Percentiles rank a stretch among this genome's conserved stretches.
phyloP scores from a whole-genome alignment of 2,888 invertebrate species.

The Sphaerophoria taeniata region DNA sequence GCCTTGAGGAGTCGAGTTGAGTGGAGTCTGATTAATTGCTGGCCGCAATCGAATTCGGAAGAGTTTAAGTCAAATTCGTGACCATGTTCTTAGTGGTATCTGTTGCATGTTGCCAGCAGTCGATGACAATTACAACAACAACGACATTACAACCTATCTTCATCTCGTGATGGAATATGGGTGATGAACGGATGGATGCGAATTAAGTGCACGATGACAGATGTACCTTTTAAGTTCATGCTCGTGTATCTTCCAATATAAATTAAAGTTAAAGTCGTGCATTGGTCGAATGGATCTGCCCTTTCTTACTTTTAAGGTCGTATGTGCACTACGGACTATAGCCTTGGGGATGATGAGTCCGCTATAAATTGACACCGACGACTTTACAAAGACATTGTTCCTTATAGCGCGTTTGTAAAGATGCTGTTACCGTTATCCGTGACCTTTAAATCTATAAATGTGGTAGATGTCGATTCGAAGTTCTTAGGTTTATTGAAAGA shows the following conservation, averaged over 20 bases:
- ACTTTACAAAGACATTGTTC: too few relatives aligned
- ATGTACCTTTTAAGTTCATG: conserved; percentile 18
- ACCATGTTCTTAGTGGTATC: conserved; percentile 72
- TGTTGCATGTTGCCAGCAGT: conserved; percentile 1
- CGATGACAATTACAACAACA: too few relatives aligned
- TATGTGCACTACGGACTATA: neutral
- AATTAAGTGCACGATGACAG: conserved; percentile 68
- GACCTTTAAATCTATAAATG: too few relatives aligned
- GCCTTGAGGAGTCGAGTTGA: conserved; percentile 22
- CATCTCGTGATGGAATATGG: neutral
- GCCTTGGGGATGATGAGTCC: too few relatives aligned
- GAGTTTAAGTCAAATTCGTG: conserved; percentile 74
- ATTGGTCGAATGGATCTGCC: neutral
- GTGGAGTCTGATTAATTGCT: conserved; percentile 80
- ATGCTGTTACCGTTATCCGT: too few relatives aligned
- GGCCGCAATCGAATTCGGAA: conserved; percentile 78
- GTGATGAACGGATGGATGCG: conserved; percentile 52
- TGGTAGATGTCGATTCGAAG: too few relatives aligned
- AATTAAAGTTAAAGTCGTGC: neutral
- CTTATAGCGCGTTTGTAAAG: too few relatives aligned
- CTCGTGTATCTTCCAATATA: conserved; percentile 29
- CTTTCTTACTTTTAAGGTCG: neutral
- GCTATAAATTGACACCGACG: too few relatives aligned
- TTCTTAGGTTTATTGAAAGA: too few relatives aligned
- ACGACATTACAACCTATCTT: neutral